These are phyloP conservation scores for Corythornis madagascariensis DNA, from an alignment of 2,113 vertebrate species.

Conservation along the genomic window DNA sequence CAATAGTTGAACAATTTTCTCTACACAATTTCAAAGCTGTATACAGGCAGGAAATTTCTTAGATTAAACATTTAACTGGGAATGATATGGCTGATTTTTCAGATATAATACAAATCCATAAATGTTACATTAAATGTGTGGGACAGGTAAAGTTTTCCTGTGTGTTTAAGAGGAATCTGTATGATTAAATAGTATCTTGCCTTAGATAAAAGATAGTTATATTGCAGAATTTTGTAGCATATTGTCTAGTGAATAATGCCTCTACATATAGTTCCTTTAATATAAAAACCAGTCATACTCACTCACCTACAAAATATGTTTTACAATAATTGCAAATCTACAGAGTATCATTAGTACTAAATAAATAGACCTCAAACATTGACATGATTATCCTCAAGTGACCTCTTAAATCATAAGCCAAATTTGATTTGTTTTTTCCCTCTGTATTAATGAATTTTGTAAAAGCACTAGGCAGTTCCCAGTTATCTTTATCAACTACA, in stretches of 20 bases:
- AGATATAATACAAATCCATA: neutral
- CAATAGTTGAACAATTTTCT: neutral
- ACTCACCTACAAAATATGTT: constrained; percentile 19
- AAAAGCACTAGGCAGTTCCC: neutral
- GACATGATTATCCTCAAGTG: neutral
- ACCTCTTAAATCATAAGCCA: neutral
- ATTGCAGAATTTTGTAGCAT: neutral
- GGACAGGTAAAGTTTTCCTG: neutral
- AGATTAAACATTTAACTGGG: neutral
- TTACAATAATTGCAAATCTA: constrained; percentile 3
- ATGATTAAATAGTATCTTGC: neutral
- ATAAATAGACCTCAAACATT: constrained; percentile 6
- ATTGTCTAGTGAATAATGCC: neutral
- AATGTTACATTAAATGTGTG: neutral
- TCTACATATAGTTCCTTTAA: neutral
- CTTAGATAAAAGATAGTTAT: neutral
- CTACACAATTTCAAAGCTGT: neutral
- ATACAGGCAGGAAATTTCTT: neutral
- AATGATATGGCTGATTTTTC: neutral
- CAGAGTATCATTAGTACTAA: constrained; percentile 2
- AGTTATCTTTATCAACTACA: neutral
- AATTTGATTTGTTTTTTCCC: neutral
- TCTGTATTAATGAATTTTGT: neutral
- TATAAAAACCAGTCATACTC: neutral
- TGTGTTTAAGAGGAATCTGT: neutral